Percentiles rank a stretch among this genome's conserved stretches.
Evolutionary conservation across 2,888 invertebrate genomes (phyloP).

Genomic region (Pristionchus japonicus): DNA sequence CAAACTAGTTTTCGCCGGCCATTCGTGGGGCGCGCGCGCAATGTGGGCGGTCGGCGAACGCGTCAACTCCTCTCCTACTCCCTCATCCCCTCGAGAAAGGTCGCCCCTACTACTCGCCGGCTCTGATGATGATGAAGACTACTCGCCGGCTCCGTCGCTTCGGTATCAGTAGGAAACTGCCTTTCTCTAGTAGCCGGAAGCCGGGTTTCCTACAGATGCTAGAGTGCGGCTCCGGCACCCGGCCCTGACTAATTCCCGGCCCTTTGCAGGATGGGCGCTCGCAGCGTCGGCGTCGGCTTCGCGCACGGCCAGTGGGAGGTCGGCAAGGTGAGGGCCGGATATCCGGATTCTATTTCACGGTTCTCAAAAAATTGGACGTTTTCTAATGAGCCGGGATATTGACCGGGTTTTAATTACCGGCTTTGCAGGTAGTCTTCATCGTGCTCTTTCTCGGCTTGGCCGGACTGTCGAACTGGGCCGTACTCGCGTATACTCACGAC

Average conservation of each 20-base stretch:
- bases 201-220: background rate
- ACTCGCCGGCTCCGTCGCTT: background rate
- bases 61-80: background rate
- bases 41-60: slow-evolving; percentile 17
- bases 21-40: background rate
- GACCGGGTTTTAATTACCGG: background rate
- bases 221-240: background rate
- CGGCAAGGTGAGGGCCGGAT: background rate
- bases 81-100: background rate
- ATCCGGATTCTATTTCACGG: background rate
- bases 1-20: background rate
- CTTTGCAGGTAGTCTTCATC: slow-evolving; percentile 56
- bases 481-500: slow-evolving; percentile 73
- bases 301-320: slow-evolving; percentile 20
- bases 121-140: background rate
- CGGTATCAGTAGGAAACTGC: background rate
- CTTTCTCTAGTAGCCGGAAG: background rate
- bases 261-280: slow-evolving; percentile 45
- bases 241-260: background rate
- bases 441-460: slow-evolving; percentile 64
- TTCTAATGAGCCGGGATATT: background rate
- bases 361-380: background rate
- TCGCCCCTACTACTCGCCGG: background rate
- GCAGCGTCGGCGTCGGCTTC: background rate
- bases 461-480: slow-evolving; percentile 72